Base-by-base conservation (phyloP, 2,797 vertebrate genomes). In the Pipistrellus kuhlii region DNA sequence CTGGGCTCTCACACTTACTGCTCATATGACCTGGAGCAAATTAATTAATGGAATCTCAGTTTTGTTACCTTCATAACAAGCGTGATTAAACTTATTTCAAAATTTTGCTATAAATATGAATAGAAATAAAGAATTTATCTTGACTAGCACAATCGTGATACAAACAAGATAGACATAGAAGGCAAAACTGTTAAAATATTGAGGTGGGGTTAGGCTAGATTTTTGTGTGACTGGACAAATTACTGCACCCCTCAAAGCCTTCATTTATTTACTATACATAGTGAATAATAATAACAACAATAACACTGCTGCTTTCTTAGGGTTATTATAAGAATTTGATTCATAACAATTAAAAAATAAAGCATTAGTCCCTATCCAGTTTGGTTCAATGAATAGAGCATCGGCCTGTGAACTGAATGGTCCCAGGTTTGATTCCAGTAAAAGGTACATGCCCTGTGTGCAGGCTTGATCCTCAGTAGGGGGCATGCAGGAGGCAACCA, bases 181-280 rank as follows among this genome's bases (percentile, higher is more conserved):
- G 6, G n/a, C 1, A 25, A 41, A 64, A 35, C n/a, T 55, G 17
- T 48, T 87, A 76, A 76, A 77, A 64, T 85, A 78, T 12, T 62
- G 44, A 44, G 18, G 38, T 51, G 30, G 62, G 15, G 38, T 21
- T 84, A 72, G 3, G 10, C 35, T 53, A 32, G n/a, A 38, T 66
- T 66, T 89, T 82, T 88, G 3, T 73, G 21, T 85, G 48, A 85
- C n/a, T 82, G 3, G 27, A 83, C 7, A 71, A 64, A 48, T 68
- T 75, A 72, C 32, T 87, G 77, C 5, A 48, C 23, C 6, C 81
- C 51, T 69, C 44, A 51, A n/a, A 51, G 5, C 7, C 30, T 95
- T 48, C 62, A 38, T 88, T 88, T 90, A n/a, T 92, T 94, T 88
- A 73, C 21, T 81, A 3, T 38, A 44, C 9, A 73, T 73, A 68